Evolutionary conservation across 1,140 invertebrate species (phyloP), one percentile per base, ranked within the genome.

Genomic region (Lordiphosa clarofinis): DNA sequence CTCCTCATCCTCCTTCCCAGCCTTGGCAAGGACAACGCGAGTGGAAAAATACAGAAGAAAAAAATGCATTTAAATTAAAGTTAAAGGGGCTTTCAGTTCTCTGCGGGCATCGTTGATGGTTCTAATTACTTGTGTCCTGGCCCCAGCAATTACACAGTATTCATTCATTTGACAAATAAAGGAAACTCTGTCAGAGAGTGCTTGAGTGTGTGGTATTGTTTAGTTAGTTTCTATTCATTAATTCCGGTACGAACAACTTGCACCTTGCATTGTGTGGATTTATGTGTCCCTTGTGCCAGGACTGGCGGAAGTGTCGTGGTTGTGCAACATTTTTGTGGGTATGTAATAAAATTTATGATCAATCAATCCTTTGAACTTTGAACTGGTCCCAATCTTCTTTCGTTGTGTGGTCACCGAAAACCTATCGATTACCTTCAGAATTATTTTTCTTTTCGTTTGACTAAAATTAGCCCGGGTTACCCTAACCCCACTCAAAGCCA

Each of bases 401-500:
- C 24, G 4, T 11, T 47, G 60, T 21, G 4, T 19, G 56, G 35
- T 52, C 15, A 43, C 13, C 28, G 24, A n/a, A 11, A 9, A 11
- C 2, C 43, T 82, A 82, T 81, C 72, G 76, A 81, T 82, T 82
- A 61, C 67, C 36, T 12, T 43, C 28, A 59, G 46, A 55, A 60
- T 57, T 63, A 47, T 62, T 68, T 36, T 42, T 46, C 21, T 8
- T 58, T 60, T 72, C 53, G 67, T 81, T 72, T 40, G 55, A 81
- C 75, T 76, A 72, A 81, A 81, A 82, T 81, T 76, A 81, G 64
- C 55, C 21, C 42, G 44, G 12, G 21, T 39, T 44, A 46, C 35
- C 28, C 28, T 31, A 7, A 5, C 64, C 74, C 73, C 73, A 69
- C 61, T 52, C 74, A 59, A 65, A 55, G 68, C 28, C 59, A 58